Conservation (phyloP, 2,797 vertebrate species). For the Anguilla pacifica region DNA sequence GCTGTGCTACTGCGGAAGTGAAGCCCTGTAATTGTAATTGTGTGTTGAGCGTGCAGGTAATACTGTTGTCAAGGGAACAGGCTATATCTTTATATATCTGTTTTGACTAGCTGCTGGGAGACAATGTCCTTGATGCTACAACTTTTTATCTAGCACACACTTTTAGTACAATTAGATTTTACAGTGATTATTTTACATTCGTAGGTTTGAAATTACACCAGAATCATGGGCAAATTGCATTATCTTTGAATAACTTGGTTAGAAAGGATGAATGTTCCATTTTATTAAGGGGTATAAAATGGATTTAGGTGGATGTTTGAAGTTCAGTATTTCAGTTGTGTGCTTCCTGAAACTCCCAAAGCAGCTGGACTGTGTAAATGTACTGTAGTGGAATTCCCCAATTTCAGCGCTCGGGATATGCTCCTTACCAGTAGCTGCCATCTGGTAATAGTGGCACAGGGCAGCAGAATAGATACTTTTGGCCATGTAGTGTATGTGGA, state of each 20-base stretch:
- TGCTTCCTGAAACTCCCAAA: not conserved
- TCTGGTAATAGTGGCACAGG: not conserved
- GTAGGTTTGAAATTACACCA: not conserved
- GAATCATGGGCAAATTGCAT: not conserved
- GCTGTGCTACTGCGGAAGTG: not conserved
- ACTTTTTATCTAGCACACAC: not conserved
- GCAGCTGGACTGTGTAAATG: not conserved
- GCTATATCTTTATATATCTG: not conserved
- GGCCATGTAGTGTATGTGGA: too few species aligned
- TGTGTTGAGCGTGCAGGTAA: conserved; percentile 2
- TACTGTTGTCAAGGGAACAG: not conserved
- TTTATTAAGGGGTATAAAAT: not conserved
- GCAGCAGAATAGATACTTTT: too few species aligned
- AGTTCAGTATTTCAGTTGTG: not conserved
- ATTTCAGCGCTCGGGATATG: not conserved
- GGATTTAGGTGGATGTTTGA: not conserved
- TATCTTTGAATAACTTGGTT: not conserved
- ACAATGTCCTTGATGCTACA: not conserved
- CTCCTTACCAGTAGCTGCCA: not conserved
- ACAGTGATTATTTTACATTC: not conserved
- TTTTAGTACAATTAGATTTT: not conserved
- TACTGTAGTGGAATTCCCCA: not conserved
- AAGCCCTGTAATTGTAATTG: not conserved
- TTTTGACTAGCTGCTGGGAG: not conserved
- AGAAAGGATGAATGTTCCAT: not conserved